Conservation (phyloP, 37 sponge, comb jelly and placozoan genomes). For the Tethya wilhelma region DNA sequence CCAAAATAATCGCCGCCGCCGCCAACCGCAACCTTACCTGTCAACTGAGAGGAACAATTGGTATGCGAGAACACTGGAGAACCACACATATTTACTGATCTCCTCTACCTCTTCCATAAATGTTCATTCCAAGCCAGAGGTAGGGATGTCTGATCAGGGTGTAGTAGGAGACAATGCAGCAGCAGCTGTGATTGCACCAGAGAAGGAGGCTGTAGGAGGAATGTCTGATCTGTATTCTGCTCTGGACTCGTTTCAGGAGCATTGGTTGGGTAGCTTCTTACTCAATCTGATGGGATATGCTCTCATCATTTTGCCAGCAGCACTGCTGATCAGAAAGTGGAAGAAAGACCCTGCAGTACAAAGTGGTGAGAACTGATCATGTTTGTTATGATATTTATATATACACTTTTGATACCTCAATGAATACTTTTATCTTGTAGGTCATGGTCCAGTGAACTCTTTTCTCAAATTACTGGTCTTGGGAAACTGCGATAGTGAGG, state of each 20-base stretch:
- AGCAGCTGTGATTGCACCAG: too few species aligned
- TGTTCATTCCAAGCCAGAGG: too few species aligned
- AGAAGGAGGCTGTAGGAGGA: too few species aligned
- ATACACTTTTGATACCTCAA: neutral
- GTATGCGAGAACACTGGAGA: too few species aligned
- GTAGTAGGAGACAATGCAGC: too few species aligned
- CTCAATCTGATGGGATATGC: conserved; percentile 88
- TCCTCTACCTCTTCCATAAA: too few species aligned
- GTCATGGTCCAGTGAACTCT: conserved; percentile 55
- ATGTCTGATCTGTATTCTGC: neutral
- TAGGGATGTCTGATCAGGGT: too few species aligned
- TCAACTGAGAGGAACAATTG: too few species aligned
- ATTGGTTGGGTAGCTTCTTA: conserved; percentile 85
- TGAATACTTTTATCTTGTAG: conserved; percentile 12
- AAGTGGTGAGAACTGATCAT: conserved; percentile 63
- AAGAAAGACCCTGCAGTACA: conserved; percentile 66
- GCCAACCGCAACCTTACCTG: too few species aligned
- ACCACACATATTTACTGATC: too few species aligned
- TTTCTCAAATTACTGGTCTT: conserved; percentile 51
- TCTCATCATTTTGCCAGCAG: conserved; percentile 81
- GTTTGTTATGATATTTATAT: neutral
- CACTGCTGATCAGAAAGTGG: conserved; percentile 68
- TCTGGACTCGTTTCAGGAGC: conserved; percentile 36
- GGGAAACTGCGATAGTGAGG: conserved; percentile 36
- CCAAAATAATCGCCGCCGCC: too few species aligned